Conservation (phyloP, 2,888 invertebrate genomes). For the Chloromyia formosa region DNA sequence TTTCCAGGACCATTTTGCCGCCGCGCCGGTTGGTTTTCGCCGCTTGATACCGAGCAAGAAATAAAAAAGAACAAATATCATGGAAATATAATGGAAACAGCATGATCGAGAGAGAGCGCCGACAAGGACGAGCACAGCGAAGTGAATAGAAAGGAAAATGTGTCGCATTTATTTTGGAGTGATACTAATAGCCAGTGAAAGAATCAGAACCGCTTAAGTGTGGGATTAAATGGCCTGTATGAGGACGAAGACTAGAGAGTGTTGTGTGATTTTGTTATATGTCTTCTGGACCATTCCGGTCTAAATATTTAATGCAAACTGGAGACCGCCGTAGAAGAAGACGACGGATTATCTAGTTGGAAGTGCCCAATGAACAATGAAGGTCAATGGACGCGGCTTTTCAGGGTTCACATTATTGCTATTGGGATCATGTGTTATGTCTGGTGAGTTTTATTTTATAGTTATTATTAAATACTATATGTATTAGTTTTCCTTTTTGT, state of each 20-base stretch:
- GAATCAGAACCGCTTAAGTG: conserved; percentile 12
- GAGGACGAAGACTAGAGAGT: conserved; percentile 33
- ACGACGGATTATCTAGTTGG: conserved; percentile 38
- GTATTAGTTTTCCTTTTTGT: too few relatives aligned
- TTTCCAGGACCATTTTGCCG: conserved; percentile 16
- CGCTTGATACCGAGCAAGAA: neutral
- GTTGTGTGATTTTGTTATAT: neutral
- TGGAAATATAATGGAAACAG: conserved; percentile 5
- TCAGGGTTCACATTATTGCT: conserved; percentile 58
- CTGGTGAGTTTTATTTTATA: conserved; percentile 54
- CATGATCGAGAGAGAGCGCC: too few relatives aligned
- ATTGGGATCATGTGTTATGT: conserved; percentile 57
- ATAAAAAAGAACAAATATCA: conserved; percentile 3
- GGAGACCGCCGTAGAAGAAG: conserved; percentile 30
- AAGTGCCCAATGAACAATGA: conserved; percentile 52
- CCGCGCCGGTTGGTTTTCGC: neutral
- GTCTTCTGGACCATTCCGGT: conserved; percentile 18
- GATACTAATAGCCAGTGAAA: conserved; percentile 40
- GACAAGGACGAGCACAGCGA: neutral
- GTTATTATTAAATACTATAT: too few relatives aligned
- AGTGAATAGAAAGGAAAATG: conserved; percentile 29
- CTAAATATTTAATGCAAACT: conserved; percentile 18
- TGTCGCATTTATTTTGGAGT: conserved; percentile 20
- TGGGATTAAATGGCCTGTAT: conserved; percentile 41
- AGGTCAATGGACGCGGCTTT: conserved; percentile 54